A percentile compares a stretch with the other conserved stretches of the same genome.
Evolutionary conservation across 2,797 vertebrate genomes (phyloP).

Genomic region (Petrocephalus schoutedeni): DNA sequence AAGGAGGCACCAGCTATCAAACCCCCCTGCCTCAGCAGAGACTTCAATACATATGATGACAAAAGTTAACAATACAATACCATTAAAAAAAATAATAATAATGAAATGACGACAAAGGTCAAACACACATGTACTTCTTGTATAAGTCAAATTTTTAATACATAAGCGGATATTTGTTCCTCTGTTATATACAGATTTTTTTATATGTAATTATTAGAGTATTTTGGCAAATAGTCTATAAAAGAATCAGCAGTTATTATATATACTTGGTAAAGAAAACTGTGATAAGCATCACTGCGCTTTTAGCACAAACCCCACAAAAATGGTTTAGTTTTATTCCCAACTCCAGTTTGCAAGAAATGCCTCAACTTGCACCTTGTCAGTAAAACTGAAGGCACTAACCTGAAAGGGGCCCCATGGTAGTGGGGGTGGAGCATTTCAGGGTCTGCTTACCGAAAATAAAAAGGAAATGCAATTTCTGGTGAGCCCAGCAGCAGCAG

Average conservation of each 20-base stretch:
- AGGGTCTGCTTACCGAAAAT: not conserved
- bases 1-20: not conserved
- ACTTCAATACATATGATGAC: not conserved
- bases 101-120: not conserved
- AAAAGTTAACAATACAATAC: not conserved
- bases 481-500: not conserved
- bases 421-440: not conserved
- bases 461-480: not conserved
- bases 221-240: constrained; percentile 1
- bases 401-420: not conserved
- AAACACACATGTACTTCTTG: not conserved
- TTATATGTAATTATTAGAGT: not conserved
- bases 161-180: not conserved
- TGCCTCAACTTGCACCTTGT: not conserved
- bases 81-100: not conserved
- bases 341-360: not conserved
- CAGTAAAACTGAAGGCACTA: not conserved
- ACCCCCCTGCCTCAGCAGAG: not conserved
- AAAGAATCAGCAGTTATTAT: constrained; percentile 6
- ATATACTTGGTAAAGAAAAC: not conserved
- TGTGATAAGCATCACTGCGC: not conserved
- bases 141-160: not conserved
- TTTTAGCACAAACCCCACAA: not conserved
- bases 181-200: not conserved
- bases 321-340: not conserved